Percentiles rank a stretch among this genome's conserved stretches.
Evolutionary conservation across 2,797 vertebrate genomes (phyloP).

Genomic region (Podargus strigoides): DNA sequence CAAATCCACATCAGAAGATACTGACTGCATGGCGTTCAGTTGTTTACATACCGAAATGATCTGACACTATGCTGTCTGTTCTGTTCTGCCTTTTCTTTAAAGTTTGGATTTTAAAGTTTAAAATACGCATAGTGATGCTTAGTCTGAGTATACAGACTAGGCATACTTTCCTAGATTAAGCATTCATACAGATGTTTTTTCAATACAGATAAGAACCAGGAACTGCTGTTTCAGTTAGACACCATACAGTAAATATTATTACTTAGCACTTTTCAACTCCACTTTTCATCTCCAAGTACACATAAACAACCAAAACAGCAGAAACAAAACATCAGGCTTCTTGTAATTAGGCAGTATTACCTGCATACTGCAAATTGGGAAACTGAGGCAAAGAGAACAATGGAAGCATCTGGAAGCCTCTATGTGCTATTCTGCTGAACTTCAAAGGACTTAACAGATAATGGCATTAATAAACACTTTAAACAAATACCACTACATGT

Average conservation of each 20-base stretch:
- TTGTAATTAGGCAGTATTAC: neutral
- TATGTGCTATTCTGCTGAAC: neutral
- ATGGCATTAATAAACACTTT: neutral
- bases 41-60: conserved; percentile 22
- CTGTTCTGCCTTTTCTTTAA: neutral
- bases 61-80: neutral
- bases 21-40: neutral
- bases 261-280: neutral
- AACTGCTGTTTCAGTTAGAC: neutral
- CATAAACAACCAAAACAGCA: neutral
- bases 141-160: neutral
- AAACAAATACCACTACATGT: neutral
- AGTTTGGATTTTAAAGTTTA: neutral
- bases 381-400: neutral
- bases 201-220: neutral
- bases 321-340: neutral
- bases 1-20: conserved; percentile 14
- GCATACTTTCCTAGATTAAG: neutral
- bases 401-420: neutral
- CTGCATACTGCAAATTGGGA: neutral
- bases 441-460: neutral
- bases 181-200: neutral
- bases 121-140: neutral
- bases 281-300: neutral
- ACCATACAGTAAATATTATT: neutral